Evolutionary conservation across 64 coral and sea anemone species (phyloP), one percentile per base, ranked within the genome.

Genomic region (Montipora efflorescens): DNA sequence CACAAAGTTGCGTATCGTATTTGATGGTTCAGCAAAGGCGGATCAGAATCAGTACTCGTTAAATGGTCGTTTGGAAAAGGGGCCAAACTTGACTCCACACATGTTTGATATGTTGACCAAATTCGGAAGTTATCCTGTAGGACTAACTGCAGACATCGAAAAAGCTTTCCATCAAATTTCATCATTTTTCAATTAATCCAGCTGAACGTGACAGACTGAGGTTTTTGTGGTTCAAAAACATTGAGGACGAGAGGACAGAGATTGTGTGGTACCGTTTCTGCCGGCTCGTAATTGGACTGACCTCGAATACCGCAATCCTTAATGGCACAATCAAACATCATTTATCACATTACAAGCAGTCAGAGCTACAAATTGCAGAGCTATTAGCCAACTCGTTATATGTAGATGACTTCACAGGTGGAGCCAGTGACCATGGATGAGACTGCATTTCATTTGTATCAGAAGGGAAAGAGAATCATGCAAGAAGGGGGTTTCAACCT

Each of bases 401-500:
- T 72, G 95, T 96, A 47, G 95, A 93, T 43, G 75, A 90, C 47
- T 78, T 90, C 15, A 15, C 80, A 10, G 49, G 90, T 44, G 90
- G 95, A 14, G 46, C 19, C 5, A 13, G 92, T 6, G 79, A 23
- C 18, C 28, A 28, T 28, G 28, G 50, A 75, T 58, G 61, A 93
- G 3, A 10, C 49, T 59, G 95, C 95, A 23, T 81, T 93, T 28
- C 47, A 80, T 14, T 13, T 87, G 14, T 93, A 93, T 71, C 70
- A 75, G 19, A 87, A 93, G 88, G 80, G 8, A 93, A 57, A 6
- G 53, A 57, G 53, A 57, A 77, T 90, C 14, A 93, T 93, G 91
- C 19, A 47, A 8, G 79, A 92, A 61, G 95, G 90, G 62, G 90
- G 90, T 6, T 90, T 96, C 25, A 93, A 96, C 55, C 80, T 96